Conservation (phyloP, 2,888 invertebrate species). For the Hofmannophila pseudospretella region DNA sequence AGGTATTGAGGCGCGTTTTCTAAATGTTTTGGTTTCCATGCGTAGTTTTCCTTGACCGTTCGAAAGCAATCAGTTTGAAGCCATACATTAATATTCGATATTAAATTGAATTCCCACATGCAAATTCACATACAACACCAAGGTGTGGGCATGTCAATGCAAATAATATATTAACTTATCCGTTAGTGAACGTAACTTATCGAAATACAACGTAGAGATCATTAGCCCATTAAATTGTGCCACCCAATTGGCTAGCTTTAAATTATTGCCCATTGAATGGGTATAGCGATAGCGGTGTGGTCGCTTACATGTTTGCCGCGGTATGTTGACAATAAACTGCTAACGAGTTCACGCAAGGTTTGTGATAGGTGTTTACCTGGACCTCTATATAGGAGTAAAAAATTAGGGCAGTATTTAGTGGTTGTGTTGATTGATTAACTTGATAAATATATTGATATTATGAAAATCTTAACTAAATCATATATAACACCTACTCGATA, state of each 20-base stretch:
- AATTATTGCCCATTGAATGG: slow-evolving; percentile 8
- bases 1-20: too few species aligned
- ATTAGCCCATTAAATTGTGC: slow-evolving; percentile 10
- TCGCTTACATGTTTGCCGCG: too few species aligned
- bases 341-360: slow-evolving; percentile 1
- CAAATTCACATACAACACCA: slow-evolving; percentile 1
- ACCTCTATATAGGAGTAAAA: neutral
- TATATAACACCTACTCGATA: too few species aligned
- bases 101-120: slow-evolving; percentile 4
- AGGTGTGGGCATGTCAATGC: slow-evolving; percentile 1
- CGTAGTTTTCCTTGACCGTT: too few species aligned
- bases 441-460: too few species aligned
- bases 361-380: slow-evolving; percentile 2
- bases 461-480: too few species aligned
- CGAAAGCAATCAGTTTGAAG: too few species aligned
- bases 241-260: slow-evolving; percentile 7
- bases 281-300: slow-evolving; percentile 5
- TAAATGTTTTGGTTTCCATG: too few species aligned
- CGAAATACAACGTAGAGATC: slow-evolving; percentile 8
- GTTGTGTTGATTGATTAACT: too few species aligned
- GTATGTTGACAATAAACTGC: slow-evolving; percentile 1
- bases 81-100: too few species aligned
- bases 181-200: slow-evolving; percentile 9
- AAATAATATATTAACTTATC: slow-evolving; percentile 5
- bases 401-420: neutral